phyloP scores from a whole-genome alignment of 2,113 vertebrate genomes.

The Ellobius talpinus region DNA sequence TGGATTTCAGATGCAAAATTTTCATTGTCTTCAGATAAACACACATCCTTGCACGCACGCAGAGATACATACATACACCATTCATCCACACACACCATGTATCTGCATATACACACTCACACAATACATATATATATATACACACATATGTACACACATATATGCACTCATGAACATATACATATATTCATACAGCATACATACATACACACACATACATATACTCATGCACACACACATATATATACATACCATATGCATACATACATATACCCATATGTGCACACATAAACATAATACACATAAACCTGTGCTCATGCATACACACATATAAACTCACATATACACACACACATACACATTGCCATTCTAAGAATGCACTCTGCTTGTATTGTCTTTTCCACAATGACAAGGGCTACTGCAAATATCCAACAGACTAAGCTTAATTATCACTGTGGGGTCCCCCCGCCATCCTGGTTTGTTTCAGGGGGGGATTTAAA shows the following conservation, averaged over 20 bases:
- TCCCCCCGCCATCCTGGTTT: constrained; percentile 40
- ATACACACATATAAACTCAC: neutral
- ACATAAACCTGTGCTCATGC: neutral
- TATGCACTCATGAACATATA: neutral
- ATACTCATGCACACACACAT: neutral
- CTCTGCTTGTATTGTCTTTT: neutral
- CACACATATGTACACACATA: neutral
- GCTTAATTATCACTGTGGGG: constrained; percentile 42
- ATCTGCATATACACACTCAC: neutral
- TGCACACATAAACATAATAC: neutral
- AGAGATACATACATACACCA: neutral
- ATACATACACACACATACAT: neutral
- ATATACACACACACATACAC: neutral
- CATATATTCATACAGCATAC: neutral
- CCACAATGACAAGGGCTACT: constrained; percentile 1
- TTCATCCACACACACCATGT: too few relatives aligned
- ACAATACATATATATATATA: neutral
- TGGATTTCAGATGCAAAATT: constrained; percentile 63
- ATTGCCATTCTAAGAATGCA: constrained; percentile 12
- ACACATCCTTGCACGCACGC: neutral
- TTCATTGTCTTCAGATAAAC: constrained; percentile 57
- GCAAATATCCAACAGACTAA: neutral
- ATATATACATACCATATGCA: neutral
- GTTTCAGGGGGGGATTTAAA: constrained; percentile 66
- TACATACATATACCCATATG: neutral